Evolutionary conservation across 2,888 invertebrate species (phyloP), one percentile per base, ranked within the genome.

Genomic region (Sussaba pulchella): DNA sequence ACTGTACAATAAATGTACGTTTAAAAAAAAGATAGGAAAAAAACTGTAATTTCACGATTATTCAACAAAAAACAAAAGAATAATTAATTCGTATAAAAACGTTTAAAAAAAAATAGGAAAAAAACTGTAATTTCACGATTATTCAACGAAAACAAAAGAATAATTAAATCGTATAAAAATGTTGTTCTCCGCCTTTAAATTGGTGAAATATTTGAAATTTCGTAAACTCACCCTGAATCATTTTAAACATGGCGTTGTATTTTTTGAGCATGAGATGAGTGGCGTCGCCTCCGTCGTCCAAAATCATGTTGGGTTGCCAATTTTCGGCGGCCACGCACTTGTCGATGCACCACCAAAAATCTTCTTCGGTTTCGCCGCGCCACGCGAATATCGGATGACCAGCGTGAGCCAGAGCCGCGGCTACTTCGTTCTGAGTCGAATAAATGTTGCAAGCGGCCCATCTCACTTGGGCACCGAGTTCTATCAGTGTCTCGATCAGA

Each of bases 331-430:
- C 97, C 1, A 99, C 96, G 92, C 99, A 98, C 90, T 97, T 97
- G 93, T 99, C 99, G 87, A 99, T 99, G 91, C 98, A 98, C 99
- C 99, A 99, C 99, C 99, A 99, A 93, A 99, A 99, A 88, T 99
- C 99, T 90, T 99, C 99, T 91, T 99, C 99, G 5, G 98, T 97
- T 92, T 99, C 98, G 0, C 98, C 98, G 72, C 98, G 96, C 99
- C 99, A 99, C 10, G 99, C 98, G 93, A 98, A 99, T 82, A 99
- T 95, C 1, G 98, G 95, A 91, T 96, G 97, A 10, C 96, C 96
- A 57, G 97, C 96, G 92, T 99, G 97, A 0, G 99, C 99, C 82
- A 99, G 92, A 0, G 99, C 99, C 0, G 99, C 98, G 0, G 98
- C 98, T 0, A 99, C 98, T 93, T 99, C 99, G 92, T 99, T 99